Conservation (phyloP, 2,888 invertebrate genomes). For the Netelia virgata region DNA sequence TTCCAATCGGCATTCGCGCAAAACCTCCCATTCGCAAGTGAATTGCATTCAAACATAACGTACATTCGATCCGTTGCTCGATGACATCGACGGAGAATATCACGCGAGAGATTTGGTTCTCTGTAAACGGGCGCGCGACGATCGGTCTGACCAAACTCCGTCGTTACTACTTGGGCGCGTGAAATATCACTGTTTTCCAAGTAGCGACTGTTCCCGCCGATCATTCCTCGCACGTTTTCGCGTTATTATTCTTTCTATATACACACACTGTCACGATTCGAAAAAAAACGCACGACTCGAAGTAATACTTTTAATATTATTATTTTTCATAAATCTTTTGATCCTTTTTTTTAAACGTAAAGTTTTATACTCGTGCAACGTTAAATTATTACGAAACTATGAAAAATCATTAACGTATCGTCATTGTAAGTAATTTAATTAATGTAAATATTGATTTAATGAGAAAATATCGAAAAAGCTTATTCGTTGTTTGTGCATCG, state of each 20-base stretch:
- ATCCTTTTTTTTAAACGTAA: background rate
- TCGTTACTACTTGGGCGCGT: constrained; percentile 37
- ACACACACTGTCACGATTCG: background rate
- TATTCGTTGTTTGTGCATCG: background rate
- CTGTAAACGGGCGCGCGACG: background rate
- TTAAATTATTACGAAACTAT: background rate
- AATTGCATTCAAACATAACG: constrained; percentile 63
- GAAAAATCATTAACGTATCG: no score
- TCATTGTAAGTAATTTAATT: no score
- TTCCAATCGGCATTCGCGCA: constrained; percentile 9
- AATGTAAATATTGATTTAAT: background rate
- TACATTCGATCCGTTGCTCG: constrained; percentile 21
- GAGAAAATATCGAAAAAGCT: background rate
- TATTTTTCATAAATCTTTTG: background rate
- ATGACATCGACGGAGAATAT: background rate
- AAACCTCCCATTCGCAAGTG: constrained; percentile 46
- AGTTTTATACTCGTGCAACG: background rate
- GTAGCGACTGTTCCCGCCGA: background rate
- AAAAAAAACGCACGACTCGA: background rate
- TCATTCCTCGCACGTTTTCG: no score
- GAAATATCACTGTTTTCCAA: background rate
- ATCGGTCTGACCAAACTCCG: constrained; percentile 52
- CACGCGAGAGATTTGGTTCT: constrained; percentile 32
- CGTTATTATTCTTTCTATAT: no score
- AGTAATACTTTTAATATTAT: background rate